Percentiles rank a stretch among this genome's conserved stretches.
phyloP scores from a whole-genome alignment of 2,113 vertebrate species.

The Caloenas nicobarica region DNA sequence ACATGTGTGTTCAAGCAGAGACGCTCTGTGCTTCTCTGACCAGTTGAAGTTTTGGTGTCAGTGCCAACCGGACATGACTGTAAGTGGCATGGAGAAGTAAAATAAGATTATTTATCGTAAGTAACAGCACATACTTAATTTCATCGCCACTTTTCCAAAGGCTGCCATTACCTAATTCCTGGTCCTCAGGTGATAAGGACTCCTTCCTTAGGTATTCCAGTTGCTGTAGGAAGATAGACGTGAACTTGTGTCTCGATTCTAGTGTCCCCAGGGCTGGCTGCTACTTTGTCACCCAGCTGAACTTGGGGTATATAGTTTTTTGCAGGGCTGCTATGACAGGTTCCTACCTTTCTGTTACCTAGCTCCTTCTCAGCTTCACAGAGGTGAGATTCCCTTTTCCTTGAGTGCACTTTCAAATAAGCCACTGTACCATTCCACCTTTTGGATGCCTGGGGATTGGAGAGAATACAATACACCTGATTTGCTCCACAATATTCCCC shows the following conservation, averaged over 20 bases:
- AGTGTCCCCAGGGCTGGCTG: background rate
- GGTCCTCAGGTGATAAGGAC: background rate
- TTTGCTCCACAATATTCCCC: background rate
- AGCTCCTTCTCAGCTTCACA: background rate
- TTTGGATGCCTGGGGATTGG: background rate
- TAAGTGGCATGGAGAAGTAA: background rate
- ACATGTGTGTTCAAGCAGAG: background rate
- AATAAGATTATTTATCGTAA: background rate
- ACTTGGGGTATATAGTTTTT: background rate
- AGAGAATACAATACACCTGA: rapidly evolving
- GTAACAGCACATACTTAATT: background rate
- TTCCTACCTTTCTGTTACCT: background rate
- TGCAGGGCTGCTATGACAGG: background rate
- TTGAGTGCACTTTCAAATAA: background rate
- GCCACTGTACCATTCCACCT: background rate
- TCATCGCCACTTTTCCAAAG: background rate
- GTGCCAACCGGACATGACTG: rapidly evolving
- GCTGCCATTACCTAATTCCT: background rate
- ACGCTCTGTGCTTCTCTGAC: background rate
- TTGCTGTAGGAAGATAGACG: background rate
- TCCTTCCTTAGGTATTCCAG: background rate
- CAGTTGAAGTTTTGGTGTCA: background rate
- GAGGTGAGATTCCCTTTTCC: background rate
- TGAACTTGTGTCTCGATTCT: background rate
- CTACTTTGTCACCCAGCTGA: background rate